Percentiles rank a stretch among this genome's conserved stretches.
Evolutionary conservation across 2,113 vertebrate species (phyloP).

Genomic region (Amblyopsis rosae): DNA sequence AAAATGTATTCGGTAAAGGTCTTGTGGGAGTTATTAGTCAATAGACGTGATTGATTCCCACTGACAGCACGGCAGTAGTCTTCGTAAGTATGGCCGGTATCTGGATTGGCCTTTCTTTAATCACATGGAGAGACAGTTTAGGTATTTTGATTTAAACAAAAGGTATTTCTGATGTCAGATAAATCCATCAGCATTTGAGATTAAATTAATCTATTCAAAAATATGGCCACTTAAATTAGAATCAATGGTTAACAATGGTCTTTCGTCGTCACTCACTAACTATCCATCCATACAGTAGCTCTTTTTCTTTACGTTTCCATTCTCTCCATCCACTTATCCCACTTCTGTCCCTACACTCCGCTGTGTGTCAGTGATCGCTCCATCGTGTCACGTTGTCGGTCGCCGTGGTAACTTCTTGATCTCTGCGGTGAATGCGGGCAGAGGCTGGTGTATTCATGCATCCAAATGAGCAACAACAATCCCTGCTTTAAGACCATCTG

Average conservation of each 20-base stretch:
- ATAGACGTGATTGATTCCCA: constrained; percentile 13
- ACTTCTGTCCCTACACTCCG: neutral
- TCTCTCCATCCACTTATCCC: neutral
- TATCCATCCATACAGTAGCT: neutral
- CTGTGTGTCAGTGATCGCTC: neutral
- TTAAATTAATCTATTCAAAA: no score
- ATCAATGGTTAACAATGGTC: no score
- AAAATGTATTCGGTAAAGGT: constrained; percentile 53
- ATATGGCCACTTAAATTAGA: no score
- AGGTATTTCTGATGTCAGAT: no score
- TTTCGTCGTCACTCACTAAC: neutral
- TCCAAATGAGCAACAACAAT: constrained; percentile 5
- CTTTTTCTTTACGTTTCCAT: neutral
- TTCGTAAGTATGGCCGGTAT: neutral
- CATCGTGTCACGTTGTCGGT: neutral
- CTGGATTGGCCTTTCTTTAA: constrained; percentile 5
- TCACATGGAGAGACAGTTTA: constrained; percentile 17
- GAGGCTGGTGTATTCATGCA: constrained; percentile 1
- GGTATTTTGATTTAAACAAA: constrained; percentile 2
- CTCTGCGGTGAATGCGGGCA: neutral
- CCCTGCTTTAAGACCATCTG: constrained; percentile 6
- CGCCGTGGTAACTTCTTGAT: neutral
- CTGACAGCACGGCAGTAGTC: neutral
- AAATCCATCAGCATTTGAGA: no score
- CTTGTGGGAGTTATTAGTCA: constrained; percentile 35